Evolutionary conservation across 2,888 invertebrate genomes (phyloP), one percentile per base, ranked within the genome.

Genomic region (Scaptomyza polygonia): DNA sequence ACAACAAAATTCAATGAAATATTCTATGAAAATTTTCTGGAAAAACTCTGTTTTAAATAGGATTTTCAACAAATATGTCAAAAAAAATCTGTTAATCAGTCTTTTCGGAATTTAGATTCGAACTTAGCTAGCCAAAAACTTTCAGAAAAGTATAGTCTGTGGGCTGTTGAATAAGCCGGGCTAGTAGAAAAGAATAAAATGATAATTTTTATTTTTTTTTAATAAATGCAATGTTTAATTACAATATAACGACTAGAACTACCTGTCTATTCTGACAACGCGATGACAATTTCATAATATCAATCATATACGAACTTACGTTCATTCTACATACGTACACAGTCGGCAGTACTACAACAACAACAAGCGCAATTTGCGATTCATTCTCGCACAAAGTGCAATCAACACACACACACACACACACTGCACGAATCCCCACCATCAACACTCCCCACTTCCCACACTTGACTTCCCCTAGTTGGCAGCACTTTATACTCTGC

Each of bases 341-440:
- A 29, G 39, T 58, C 49, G 30, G 54, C 70, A 16, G 75, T 52
- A 65, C n/a, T n/a, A n/a, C n/a, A n/a, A n/a, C n/a, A n/a, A n/a
- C 58, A 61, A 55, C 42, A 48, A 77, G 63, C 66, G 43, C 73
- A 69, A 51, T 67, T 73, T 57, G 61, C 78, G 47, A 65, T 65
- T 71, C 66, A 73, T 68, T 72, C 64, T 57, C 64, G 53, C 67
- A 80, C 77, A 77, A 75, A 86, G 67, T 83, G 86, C 82, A 82
- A 72, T 82, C 86, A 72, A 67, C 68, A 64, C 67, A 64, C 36
- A 55, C 40, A 72, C 86, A 83, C 71, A 67, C 68, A 64, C 67
- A 64, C 36, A 55, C 40, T 45, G 7, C 14, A 14, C 66, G 12
- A 30, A 30, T 14, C 9, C 27, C 34, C 45, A 27, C 7, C 25